Conservation (phyloP, 2,888 invertebrate species). For the Thera obeliscata region DNA sequence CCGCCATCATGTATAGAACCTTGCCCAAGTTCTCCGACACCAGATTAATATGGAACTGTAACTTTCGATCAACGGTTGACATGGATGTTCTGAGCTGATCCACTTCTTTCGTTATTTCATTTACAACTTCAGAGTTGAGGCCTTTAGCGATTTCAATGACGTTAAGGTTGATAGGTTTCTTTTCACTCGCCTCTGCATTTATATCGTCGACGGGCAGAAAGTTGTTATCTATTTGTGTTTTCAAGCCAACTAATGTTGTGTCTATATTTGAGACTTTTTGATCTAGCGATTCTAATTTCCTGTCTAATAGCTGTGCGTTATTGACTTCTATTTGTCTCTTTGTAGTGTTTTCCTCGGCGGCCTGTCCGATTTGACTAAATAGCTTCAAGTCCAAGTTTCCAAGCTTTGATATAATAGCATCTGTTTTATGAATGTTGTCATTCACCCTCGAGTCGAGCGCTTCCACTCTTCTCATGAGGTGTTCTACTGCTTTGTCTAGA, state of each 20-base stretch:
- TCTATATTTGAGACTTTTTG: constrained; percentile 94
- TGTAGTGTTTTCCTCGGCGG: constrained; percentile 64
- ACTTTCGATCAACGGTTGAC: constrained; percentile 90
- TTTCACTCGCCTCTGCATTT: constrained; percentile 94
- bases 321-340: constrained; percentile 51
- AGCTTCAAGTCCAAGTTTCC: constrained; percentile 90
- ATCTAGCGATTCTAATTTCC: constrained; percentile 89
- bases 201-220: constrained; percentile 92
- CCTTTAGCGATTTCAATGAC: constrained; percentile 93
- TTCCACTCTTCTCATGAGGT: constrained; percentile 93
- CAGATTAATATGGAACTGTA: constrained; percentile 93
- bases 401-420: constrained; percentile 91
- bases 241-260: constrained; percentile 89
- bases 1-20: constrained; percentile 90
- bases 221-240: constrained; percentile 93
- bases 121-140: constrained; percentile 91
- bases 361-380: constrained; percentile 83
- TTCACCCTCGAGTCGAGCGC: constrained; percentile 91
- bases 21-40: constrained; percentile 93
- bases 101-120: constrained; percentile 91
- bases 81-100: constrained; percentile 91
- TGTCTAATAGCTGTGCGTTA: constrained; percentile 84
- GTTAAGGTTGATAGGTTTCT: constrained; percentile 93
- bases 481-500: constrained; percentile 94
- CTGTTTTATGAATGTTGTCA: constrained; percentile 93